Evolutionary conservation across 2,888 invertebrate genomes (phyloP).

Genomic region (Tetheella fluctuosa): DNA sequence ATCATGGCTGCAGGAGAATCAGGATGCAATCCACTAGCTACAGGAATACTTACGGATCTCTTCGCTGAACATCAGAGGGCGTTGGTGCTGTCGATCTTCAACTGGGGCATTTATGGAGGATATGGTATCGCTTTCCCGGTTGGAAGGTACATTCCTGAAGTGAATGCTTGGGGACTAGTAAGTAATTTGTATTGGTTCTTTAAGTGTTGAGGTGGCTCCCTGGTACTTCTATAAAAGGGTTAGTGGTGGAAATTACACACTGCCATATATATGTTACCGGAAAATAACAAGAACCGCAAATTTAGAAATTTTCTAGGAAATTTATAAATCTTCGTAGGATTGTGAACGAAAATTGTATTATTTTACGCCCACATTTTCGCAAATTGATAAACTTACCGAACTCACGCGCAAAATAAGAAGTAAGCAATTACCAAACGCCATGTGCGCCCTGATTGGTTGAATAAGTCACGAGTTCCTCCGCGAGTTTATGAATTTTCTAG

Average conservation of each 20-base stretch:
- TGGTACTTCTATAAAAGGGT: neutral
- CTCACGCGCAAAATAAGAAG: too few relatives aligned
- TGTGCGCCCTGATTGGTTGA: too few relatives aligned
- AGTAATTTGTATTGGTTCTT: slow-evolving; percentile 37
- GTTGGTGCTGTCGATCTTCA: slow-evolving; percentile 95
- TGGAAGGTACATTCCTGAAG: slow-evolving; percentile 91
- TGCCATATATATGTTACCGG: too few relatives aligned
- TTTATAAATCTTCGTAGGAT: too few relatives aligned
- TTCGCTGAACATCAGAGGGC: slow-evolving; percentile 93
- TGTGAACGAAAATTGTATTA: too few relatives aligned
- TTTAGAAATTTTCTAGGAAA: too few relatives aligned
- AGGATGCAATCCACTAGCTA: slow-evolving; percentile 94
- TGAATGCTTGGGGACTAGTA: slow-evolving; percentile 90
- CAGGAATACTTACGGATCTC: slow-evolving; percentile 92
- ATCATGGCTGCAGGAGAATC: slow-evolving; percentile 94
- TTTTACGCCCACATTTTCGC: too few relatives aligned
- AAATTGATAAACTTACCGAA: too few relatives aligned
- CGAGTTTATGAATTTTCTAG: too few relatives aligned
- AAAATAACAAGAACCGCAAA: too few relatives aligned
- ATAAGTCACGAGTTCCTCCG: too few relatives aligned
- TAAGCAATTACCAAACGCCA: too few relatives aligned
- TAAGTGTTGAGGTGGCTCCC: neutral
- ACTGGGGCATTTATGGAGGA: slow-evolving; percentile 98
- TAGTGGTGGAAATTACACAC: neutral
- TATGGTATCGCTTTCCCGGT: slow-evolving; percentile 97